These are phyloP conservation scores for Albula goreensis DNA, from an alignment of 2,113 vertebrate species.

Conservation along the genomic window DNA sequence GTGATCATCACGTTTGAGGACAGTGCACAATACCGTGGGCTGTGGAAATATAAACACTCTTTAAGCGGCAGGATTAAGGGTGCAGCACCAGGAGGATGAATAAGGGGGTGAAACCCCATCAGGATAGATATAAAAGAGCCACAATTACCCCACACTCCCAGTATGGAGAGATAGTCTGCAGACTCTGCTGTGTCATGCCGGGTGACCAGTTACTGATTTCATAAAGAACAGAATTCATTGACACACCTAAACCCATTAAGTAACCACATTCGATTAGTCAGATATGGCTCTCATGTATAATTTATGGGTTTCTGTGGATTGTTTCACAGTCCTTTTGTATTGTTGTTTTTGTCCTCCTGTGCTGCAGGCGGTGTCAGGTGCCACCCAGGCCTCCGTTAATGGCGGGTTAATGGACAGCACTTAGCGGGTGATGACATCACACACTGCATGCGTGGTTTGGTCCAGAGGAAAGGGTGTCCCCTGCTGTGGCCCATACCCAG, in stretches of 20 bases:
- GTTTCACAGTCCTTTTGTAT: not conserved
- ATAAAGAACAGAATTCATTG: not conserved
- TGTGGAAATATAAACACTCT: too few species aligned
- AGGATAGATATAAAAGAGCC: not conserved
- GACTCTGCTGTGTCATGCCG: too few species aligned
- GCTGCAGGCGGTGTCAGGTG: not conserved
- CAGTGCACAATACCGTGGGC: too few species aligned
- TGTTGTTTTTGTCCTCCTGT: not conserved
- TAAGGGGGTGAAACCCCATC: not conserved
- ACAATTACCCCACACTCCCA: not conserved
- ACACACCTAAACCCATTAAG: constrained; percentile 19
- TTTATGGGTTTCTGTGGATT: not conserved
- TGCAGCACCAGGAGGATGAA: not conserved
- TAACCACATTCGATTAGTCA: constrained; percentile 23
- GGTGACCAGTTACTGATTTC: constrained; percentile 9
- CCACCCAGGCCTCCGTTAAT: not conserved
- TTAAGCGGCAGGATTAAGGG: not conserved
- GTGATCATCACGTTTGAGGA: too few species aligned
- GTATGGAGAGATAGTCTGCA: not conserved
- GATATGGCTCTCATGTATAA: constrained; percentile 7
- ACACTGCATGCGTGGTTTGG: not conserved
- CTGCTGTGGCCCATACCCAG: not conserved
- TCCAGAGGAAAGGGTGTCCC: not conserved
- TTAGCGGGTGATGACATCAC: not conserved
- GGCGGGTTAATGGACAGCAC: not conserved